Evolutionary conservation across 2,797 vertebrate genomes (phyloP).

Genomic region (Sebastes flavidus): DNA sequence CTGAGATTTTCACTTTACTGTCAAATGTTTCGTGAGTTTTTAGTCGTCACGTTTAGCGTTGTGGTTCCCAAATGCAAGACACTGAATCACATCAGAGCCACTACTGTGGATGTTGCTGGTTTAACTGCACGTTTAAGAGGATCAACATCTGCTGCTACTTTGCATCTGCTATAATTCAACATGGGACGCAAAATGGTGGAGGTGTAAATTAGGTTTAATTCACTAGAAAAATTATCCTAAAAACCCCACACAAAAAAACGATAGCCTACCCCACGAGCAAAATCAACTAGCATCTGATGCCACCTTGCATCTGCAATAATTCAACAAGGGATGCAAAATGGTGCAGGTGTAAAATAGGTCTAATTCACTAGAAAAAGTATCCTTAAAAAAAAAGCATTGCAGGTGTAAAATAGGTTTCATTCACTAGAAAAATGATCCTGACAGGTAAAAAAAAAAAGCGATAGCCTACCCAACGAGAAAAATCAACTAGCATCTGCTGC

Average conservation of each 20-base stretch:
- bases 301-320: too few species aligned
- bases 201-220: not conserved
- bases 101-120: not conserved
- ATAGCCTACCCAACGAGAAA: too few species aligned
- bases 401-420: not conserved
- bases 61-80: not conserved
- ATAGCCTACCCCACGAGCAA: too few species aligned
- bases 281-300: too few species aligned
- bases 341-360: too few species aligned
- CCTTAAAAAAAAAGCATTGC: too few species aligned
- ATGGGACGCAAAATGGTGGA: slow-evolving; percentile 5
- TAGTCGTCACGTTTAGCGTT: not conserved
- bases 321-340: not conserved
- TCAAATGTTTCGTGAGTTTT: not conserved
- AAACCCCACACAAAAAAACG: too few species aligned
- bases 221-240: not conserved
- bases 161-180: not conserved
- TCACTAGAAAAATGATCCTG: not conserved
- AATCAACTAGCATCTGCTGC: not conserved
- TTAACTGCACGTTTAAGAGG: not conserved
- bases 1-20: not conserved
- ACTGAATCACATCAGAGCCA: not conserved
- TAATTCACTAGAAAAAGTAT: too few species aligned
- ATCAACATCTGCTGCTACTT: not conserved
- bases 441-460: too few species aligned